Evolutionary conservation across 2,797 vertebrate species (phyloP), one percentile per base, ranked within the genome.

Genomic region (Chiroxiphia lanceolata): DNA sequence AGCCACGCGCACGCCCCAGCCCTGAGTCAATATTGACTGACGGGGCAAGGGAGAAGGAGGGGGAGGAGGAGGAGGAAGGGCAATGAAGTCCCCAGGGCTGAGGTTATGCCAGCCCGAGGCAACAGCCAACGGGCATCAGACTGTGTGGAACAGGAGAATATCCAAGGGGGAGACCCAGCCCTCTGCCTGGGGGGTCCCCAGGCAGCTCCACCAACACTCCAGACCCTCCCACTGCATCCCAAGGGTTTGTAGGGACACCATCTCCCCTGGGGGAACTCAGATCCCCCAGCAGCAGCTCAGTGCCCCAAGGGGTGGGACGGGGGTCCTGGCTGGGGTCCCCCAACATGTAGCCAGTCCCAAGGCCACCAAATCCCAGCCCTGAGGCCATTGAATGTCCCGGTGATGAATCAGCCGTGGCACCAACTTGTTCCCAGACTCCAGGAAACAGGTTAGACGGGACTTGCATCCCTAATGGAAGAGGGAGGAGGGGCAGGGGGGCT

Each of bases 21-120:
- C 81, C 25, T 86, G 76, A 85, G 89, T 92, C 85, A 94, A 91
- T 91, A 94, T 94, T 92, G 85, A 92, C 89, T 76, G 81, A 83
- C 19, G 5, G 29, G 27, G 45, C 2, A 36, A 89, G 76, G 76
- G 48, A 81, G 47, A 13, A 85, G 65, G 36, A 70, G 69, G 22
- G 33, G 53, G 64, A 61, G 63, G 51, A 83, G 34, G 34, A 47
- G 64, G 33, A 78, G 47, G 33, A 84, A 54, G 22, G 48, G 47
- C 72, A 19, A 27, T 33, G 2, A 90, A 48, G 48, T 90, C 60
- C 53, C 6, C 31, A 29, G 48, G 40, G 48, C 60, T 50, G 36
- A 36, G 22, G 27, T 68, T 61, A 48, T 44, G 42, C 48, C 59
- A 10, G 68, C 75, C 61, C 3, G 0, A 74, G 48, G 68, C 33